phyloP scores from a whole-genome alignment of 2,888 invertebrate species.

The Caenorhabditis plicata region DNA sequence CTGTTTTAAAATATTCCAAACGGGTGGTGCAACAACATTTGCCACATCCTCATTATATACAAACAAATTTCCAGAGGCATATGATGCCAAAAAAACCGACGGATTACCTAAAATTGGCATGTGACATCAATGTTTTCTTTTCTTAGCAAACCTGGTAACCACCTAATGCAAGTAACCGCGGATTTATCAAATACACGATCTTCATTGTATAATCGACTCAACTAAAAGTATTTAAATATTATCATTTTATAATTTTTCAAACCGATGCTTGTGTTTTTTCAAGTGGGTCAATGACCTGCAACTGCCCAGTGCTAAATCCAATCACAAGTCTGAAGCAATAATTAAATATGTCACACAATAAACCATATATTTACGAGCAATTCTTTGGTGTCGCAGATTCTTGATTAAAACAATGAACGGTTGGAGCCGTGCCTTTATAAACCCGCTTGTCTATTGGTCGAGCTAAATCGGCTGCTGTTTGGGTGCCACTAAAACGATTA shows the following conservation, averaged over 20 bases:
- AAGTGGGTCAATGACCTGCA: conserved; percentile 94
- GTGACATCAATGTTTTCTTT: background rate
- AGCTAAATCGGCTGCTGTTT: conserved; percentile 86
- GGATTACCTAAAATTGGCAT: conserved; percentile 72
- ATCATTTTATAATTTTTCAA: too few relatives aligned
- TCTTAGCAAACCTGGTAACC: conserved; percentile 79
- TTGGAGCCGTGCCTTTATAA: conserved; percentile 97
- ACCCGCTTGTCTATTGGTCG: conserved; percentile 96
- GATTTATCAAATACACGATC: conserved; percentile 91
- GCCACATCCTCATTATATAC: conserved; percentile 80
- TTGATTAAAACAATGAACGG: conserved; percentile 95
- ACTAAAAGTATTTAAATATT: conserved; percentile 1
- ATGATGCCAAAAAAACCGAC: conserved; percentile 89
- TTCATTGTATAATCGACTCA: conserved; percentile 94
- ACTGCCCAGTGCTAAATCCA: conserved; percentile 96
- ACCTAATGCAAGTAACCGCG: conserved; percentile 91
- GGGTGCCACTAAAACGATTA: conserved; percentile 53
- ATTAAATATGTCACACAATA: background rate
- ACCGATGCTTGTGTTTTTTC: conserved; percentile 73
- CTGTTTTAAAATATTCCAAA: conserved; percentile 11
- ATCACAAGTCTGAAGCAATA: conserved; percentile 80
- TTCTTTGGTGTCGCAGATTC: conserved; percentile 60
- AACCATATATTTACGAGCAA: conserved; percentile 32
- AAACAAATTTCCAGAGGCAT: conserved; percentile 93
- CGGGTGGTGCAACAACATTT: conserved; percentile 1